These are phyloP conservation scores for Caenorhabditis tropicalis DNA, from an alignment of 1,140 invertebrate genomes.

Conservation along the genomic window DNA sequence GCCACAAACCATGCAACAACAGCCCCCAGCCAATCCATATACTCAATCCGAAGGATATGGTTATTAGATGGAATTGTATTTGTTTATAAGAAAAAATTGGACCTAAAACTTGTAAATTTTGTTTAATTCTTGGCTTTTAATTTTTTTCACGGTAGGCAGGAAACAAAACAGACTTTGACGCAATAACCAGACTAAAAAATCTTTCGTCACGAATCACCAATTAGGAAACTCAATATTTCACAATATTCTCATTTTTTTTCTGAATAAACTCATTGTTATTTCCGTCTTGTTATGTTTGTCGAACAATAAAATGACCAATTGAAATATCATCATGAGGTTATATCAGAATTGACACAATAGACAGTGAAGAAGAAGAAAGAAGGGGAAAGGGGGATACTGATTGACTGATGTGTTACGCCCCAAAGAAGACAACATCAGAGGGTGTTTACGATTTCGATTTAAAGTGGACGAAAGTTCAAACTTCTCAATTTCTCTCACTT, in stretches of 20 bases:
- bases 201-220: neutral
- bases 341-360: neutral
- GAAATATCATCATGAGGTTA: neutral
- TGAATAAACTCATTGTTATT: neutral
- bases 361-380: neutral
- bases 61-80: neutral
- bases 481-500: neutral
- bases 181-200: conserved; percentile 10
- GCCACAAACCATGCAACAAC: conserved; percentile 10
- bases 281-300: conserved; percentile 21
- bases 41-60: conserved; percentile 35
- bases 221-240: neutral
- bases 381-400: neutral
- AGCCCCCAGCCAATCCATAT: conserved; percentile 14
- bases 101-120: conserved; percentile 31
- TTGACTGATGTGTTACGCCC: conserved; percentile 29
- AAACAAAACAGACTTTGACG: neutral
- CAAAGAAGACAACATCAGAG: neutral
- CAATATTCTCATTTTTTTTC: neutral
- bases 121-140: neutral
- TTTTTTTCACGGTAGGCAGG: neutral
- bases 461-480: conserved; percentile 41
- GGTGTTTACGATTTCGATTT: conserved; percentile 28
- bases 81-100: neutral
- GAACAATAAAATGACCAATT: conserved; percentile 22